Percentiles rank a stretch among this genome's conserved stretches.
Conservation (phyloP, 2,797 vertebrate genomes). For the Karalla daura region DNA sequence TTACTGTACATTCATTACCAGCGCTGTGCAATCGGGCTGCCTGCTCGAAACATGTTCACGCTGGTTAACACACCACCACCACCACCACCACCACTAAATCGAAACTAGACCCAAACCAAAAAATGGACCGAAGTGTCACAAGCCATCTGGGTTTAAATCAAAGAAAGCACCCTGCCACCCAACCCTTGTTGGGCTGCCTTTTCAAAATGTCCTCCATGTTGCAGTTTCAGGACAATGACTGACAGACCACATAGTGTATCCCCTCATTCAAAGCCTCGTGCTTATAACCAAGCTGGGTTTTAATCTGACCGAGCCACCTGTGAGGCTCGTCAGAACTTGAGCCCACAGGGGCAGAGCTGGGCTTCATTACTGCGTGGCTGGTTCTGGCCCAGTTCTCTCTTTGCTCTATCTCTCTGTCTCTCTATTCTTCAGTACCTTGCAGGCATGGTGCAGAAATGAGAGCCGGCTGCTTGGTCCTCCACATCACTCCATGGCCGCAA, state of each 20-base stretch:
- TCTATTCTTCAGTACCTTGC: conserved; percentile 77
- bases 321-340: conserved; percentile 82
- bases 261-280: conserved; percentile 74
- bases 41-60: not conserved
- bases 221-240: conserved; percentile 77
- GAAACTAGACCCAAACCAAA: conserved; percentile 28
- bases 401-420: conserved; percentile 73
- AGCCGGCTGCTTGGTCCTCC: conserved; percentile 77
- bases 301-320: conserved; percentile 85
- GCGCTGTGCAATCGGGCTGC: not conserved
- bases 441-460: conserved; percentile 79
- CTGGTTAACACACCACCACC: conserved; percentile 10
- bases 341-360: conserved; percentile 78
- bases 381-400: conserved; percentile 80
- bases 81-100: conserved; percentile 10
- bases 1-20: not conserved
- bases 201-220: conserved; percentile 71
- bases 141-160: conserved; percentile 73
- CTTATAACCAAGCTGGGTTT: conserved; percentile 75
- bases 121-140: conserved; percentile 51
- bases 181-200: conserved; percentile 57
- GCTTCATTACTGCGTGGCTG: conserved; percentile 81
- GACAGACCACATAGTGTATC: conserved; percentile 68
- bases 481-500: conserved; percentile 83
- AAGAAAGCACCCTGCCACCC: conserved; percentile 60